These are phyloP conservation scores for Ptyas mucosa DNA, from an alignment of 2,113 vertebrate genomes.

Conservation along the genomic window DNA sequence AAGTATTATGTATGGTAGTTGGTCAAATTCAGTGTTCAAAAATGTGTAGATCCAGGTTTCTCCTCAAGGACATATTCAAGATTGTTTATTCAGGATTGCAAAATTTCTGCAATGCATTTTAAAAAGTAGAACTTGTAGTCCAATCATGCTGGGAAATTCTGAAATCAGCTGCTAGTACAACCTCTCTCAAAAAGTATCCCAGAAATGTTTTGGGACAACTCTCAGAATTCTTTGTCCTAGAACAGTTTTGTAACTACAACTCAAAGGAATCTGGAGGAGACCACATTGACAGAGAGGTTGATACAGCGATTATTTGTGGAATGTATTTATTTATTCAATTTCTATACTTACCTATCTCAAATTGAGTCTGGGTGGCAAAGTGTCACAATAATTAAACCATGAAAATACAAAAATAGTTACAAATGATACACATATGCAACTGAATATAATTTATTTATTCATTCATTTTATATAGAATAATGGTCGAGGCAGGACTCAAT, in stretches of 20 bases:
- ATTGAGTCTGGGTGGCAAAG: not conserved
- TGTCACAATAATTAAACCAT: not conserved
- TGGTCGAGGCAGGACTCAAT: not conserved
- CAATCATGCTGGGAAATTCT: not conserved
- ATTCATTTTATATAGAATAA: too few relatives aligned
- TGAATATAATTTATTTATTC: not conserved
- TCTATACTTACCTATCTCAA: not conserved
- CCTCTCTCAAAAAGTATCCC: not conserved
- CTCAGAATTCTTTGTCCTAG: not conserved
- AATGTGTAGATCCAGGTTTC: not conserved
- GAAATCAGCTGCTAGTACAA: not conserved
- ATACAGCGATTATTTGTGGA: not conserved
- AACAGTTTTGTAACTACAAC: not conserved
- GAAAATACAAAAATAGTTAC: not conserved
- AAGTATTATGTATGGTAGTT: not conserved
- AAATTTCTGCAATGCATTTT: not conserved
- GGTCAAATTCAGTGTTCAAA: not conserved
- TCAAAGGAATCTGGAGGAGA: not conserved
- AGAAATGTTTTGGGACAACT: not conserved
- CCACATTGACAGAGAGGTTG: not conserved
- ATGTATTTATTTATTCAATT: not conserved
- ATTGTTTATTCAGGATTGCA: not conserved
- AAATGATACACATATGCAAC: not conserved
- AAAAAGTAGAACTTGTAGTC: not conserved
- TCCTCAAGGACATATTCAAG: not conserved